Percentiles rank a stretch among this genome's conserved stretches.
Conservation (phyloP, 30 jellyfish, hydroid and myxozoan genomes). For the Thelohanellus kitauei region DNA sequence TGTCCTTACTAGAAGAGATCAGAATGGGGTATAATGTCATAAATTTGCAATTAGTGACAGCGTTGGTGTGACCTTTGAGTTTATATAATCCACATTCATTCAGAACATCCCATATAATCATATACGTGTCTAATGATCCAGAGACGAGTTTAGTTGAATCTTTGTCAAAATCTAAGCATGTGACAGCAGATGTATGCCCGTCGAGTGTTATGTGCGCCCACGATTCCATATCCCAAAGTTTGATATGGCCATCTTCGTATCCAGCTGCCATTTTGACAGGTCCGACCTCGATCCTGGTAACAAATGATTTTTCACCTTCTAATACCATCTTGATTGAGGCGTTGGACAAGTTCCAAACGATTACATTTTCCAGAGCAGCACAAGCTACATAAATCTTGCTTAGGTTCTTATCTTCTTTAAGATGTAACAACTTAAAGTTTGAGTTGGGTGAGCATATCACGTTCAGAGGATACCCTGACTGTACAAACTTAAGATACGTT, state of each 20-base stretch:
- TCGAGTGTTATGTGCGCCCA: constrained; percentile 19
- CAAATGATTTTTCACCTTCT: constrained; percentile 30
- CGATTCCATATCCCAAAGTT: constrained; percentile 27
- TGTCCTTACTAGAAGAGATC: constrained; percentile 42
- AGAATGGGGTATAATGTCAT: constrained; percentile 21
- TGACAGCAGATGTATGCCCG: constrained; percentile 72
- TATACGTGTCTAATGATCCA: constrained; percentile 81
- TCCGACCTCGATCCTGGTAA: constrained; percentile 25
- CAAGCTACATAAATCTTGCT: constrained; percentile 21
- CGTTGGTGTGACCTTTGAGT: constrained; percentile 64
- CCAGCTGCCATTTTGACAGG: constrained; percentile 37
- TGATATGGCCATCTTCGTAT: constrained; percentile 60
- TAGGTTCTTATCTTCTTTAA: too few species aligned
- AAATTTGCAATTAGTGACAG: constrained; percentile 22
- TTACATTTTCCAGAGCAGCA: constrained; percentile 51
- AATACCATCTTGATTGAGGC: constrained; percentile 1
- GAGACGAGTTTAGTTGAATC: constrained; percentile 48
- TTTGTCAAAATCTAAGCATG: constrained; percentile 51
- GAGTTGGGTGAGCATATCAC: too few species aligned
- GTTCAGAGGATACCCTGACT: too few species aligned
- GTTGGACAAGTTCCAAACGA: constrained; percentile 51
- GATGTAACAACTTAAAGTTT: too few species aligned
- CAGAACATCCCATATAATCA: constrained; percentile 83
- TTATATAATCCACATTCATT: constrained; percentile 68
- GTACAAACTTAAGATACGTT: too few species aligned